Base-by-base conservation (phyloP, 1,140 invertebrate species). In the Anadara kagoshimensis region DNA sequence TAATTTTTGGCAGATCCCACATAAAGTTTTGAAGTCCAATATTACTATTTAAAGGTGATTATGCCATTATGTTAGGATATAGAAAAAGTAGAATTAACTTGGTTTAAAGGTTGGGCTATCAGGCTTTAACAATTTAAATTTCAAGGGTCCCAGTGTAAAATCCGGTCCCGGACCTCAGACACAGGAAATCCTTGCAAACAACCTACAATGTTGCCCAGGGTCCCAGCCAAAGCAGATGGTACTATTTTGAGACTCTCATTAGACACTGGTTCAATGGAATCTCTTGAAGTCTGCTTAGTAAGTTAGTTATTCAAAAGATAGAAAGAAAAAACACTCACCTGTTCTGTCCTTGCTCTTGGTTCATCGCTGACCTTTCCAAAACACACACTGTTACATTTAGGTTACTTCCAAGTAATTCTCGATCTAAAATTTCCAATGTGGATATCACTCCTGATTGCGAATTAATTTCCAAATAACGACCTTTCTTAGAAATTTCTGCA, bases 361-460 rank as follows among this genome's bases (percentile, higher is more conserved):
- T 26, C 49, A 44, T 8, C 29, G 54, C 22, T 24, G 20, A 58
- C 5, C 22, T 53, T 45, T 66, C 18, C 18, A 86, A 63, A 1
- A 80, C 83, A 71, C 76, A 82, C 14, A 84, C 76, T 58, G 76
- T 69, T 20, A 86, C 73, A 51, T 72, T 72, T 16, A 85, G 73
- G 3, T 71, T 53, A 64, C 64, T 70, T 29, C 78, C 81, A 49
- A 78, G 68, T 16, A 54, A 62, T 68, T 98, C 97, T 54, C 96
- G 90, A 88, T 98, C 96, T 79, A 98, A 89, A 45, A 93, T 91
- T 5, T 92, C 92, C 1, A 95, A 94, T 1, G 96, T 97, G 1
- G 94, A 94, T 56, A 98, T 87, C 62, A 96, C 93, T 24, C 97
- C 97, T 75, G 94, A 91, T 79, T 94, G 94, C 12, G 93, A 92